Percentiles rank a stretch among this genome's conserved stretches.
phyloP scores from a whole-genome alignment of 2,113 vertebrate genomes.

The Proterorhinus semilunaris region DNA sequence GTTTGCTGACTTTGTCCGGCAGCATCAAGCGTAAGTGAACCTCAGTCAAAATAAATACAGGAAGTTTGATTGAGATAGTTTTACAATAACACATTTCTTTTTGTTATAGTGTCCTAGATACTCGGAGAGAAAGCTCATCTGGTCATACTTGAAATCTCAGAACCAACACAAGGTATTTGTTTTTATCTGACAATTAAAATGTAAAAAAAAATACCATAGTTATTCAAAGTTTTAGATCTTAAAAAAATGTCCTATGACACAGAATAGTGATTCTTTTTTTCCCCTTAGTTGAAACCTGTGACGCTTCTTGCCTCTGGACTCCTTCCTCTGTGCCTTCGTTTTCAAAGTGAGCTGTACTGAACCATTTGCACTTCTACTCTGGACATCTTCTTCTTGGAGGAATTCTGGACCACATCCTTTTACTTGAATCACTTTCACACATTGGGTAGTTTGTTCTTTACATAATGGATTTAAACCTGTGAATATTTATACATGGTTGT shows the following conservation, averaged over 20 bases:
- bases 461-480: conserved; percentile 37
- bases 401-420: conserved; percentile 33
- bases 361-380: conserved; percentile 34
- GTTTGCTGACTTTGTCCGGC: conserved; percentile 91
- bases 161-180: conserved; percentile 51
- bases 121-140: conserved; percentile 67
- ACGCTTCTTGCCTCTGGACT: conserved; percentile 14
- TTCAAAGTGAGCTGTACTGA: conserved; percentile 30
- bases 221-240: background rate
- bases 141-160: conserved; percentile 41
- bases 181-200: background rate
- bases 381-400: conserved; percentile 29
- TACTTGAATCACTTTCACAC: conserved; percentile 54
- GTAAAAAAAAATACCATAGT: background rate
- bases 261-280: background rate
- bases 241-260: background rate
- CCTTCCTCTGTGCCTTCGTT: conserved; percentile 65
- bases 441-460: conserved; percentile 9
- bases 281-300: background rate
- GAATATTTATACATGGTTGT: conserved; percentile 28
- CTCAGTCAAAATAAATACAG: conserved; percentile 26
- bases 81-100: conserved; percentile 15
- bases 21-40: conserved; percentile 88
- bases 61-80: conserved; percentile 3
- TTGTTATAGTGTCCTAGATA: conserved; percentile 62